Evolutionary conservation across 2,113 vertebrate species (phyloP).

Genomic region (Epinephelus cyanopodus): DNA sequence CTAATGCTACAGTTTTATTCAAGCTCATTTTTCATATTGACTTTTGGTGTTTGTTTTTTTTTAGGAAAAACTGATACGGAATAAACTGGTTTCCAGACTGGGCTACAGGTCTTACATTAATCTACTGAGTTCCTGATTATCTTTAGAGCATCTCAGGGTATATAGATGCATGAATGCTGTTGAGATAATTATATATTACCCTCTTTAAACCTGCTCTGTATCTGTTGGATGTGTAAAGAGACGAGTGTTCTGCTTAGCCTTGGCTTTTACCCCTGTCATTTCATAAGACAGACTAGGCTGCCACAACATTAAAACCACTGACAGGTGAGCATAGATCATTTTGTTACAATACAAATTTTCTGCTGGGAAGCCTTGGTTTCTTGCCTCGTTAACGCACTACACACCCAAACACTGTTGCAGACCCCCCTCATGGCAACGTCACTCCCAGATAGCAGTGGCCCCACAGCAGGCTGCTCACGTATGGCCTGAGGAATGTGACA

Average conservation of each 20-base stretch:
- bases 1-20: constrained; percentile 27
- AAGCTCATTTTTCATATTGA: constrained; percentile 46
- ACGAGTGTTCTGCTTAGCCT: neutral
- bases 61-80: constrained; percentile 24
- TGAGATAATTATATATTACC: neutral
- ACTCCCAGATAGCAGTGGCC: too few species aligned
- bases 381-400: too few species aligned
- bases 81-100: constrained; percentile 51
- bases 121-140: constrained; percentile 1
- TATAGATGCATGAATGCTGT: neutral
- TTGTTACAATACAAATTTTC: too few species aligned
- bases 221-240: neutral
- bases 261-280: neutral
- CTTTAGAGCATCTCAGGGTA: neutral
- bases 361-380: too few species aligned
- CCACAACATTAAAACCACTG: too few species aligned
- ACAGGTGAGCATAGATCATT: too few species aligned
- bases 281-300: neutral
- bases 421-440: too few species aligned
- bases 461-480: too few species aligned
- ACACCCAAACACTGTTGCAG: too few species aligned
- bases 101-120: neutral
- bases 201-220: neutral
- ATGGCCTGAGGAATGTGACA: too few species aligned
- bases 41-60: constrained; percentile 54